Base-by-base conservation (phyloP, 2,888 invertebrate species). In the Temnothorax unifasciatus region DNA sequence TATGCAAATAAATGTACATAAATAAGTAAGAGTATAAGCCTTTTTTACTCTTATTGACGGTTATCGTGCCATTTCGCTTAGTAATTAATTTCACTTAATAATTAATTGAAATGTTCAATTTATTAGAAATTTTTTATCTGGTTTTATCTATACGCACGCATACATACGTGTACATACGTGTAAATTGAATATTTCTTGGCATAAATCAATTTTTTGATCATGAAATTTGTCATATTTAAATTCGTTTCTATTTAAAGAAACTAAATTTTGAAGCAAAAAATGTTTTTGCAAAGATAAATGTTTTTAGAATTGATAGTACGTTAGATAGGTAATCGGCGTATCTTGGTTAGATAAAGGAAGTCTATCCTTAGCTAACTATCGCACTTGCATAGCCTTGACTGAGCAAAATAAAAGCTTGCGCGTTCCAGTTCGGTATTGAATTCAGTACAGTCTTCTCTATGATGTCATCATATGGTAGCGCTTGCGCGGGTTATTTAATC, bases 341-440 rank as follows among this genome's bases (percentile, higher is more conserved):
- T 38, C 64, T 63, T 63, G 21, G 63, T 41, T 44, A 44, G 41
- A 64, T 44, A 21, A 64, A 64, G 64, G 41, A 64, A 21, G 8
- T 6, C 11, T 61, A 3, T 61, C 21, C 21, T 64, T 44, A 64
- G 8, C 6, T 64, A 15, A 21, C 21, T 44, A 25, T 64, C 15
- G 15, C 41, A 64, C 15, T 64, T 44, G 25, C 25, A 6, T 41
- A 44, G 25, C 41, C 25, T 44, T 64, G 21, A 64, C 8, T 44
- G 64, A 25, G 3, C 41, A 64, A 64, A 41, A 64, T 64, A 41
- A 64, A 44, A 64, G 21, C 41, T 64, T 64, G 21, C 38, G n/a
- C 38, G n/a, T 63, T 63, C 34, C n/a, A 63, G 18, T 63, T 63
- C 38, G 38, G 66, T 66, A 38, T 18, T 44, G 66, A 44, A 44